Conservation (phyloP, 1,140 invertebrate genomes). For the Armadillidium nasatum region DNA sequence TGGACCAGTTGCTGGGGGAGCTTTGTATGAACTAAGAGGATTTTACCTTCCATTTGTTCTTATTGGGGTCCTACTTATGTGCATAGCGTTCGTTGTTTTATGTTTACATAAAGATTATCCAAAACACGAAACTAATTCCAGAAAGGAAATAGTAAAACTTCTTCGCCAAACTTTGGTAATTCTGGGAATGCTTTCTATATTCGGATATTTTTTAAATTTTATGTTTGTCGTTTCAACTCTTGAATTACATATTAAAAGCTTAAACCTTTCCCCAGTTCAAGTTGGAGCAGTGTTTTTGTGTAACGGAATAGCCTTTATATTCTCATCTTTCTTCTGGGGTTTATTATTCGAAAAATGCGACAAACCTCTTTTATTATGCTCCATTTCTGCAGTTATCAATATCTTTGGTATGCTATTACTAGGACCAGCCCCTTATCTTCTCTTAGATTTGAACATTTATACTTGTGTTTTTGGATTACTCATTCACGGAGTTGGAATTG, state of each 20-base stretch:
- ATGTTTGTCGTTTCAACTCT: constrained; percentile 75
- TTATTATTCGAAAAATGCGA: constrained; percentile 66
- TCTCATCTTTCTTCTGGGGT: constrained; percentile 74
- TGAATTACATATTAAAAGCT: constrained; percentile 71
- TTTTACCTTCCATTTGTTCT: constrained; percentile 47
- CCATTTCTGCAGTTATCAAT: constrained; percentile 63
- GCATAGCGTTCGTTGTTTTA: constrained; percentile 41
- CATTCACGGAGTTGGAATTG: constrained; percentile 72
- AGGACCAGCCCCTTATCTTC: constrained; percentile 56
- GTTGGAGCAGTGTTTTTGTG: constrained; percentile 83
- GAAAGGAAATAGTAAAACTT: constrained; percentile 55
- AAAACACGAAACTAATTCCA: constrained; percentile 50
- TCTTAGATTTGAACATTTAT: constrained; percentile 25
- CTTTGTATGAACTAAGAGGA: constrained; percentile 47
- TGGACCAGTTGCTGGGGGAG: constrained; percentile 47
- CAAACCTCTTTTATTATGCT: constrained; percentile 62
- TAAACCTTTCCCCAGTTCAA: constrained; percentile 65
- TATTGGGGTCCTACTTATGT: constrained; percentile 46
- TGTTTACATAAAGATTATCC: constrained; percentile 62
- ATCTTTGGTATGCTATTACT: constrained; percentile 63
- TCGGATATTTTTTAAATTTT: constrained; percentile 70
- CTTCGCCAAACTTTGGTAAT: constrained; percentile 47
- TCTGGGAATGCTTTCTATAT: constrained; percentile 63
- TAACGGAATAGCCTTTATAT: constrained; percentile 76
- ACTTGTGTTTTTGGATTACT: constrained; percentile 62